phyloP scores from a whole-genome alignment of 2,888 invertebrate genomes.

The Gymnocheta viridis region DNA sequence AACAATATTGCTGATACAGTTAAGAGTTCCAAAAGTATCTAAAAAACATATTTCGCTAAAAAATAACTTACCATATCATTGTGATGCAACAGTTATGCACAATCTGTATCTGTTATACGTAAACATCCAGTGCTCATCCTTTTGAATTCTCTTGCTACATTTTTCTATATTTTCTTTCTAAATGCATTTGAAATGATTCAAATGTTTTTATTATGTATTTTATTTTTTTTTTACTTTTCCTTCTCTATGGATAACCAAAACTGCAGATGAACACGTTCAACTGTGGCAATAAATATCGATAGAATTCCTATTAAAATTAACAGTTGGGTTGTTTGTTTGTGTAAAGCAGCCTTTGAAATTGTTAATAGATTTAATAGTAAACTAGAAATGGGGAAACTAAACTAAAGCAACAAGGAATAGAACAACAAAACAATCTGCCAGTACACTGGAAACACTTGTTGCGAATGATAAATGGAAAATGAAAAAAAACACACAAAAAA shows the following conservation, averaged over 20 bases:
- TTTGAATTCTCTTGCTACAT: not conserved
- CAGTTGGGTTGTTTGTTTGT: slow-evolving; percentile 24
- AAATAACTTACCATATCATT: not conserved
- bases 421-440: slow-evolving; percentile 33
- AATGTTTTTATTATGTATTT: not conserved
- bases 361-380: slow-evolving; percentile 53
- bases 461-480: slow-evolving; percentile 18
- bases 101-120: not conserved
- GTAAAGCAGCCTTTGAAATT: slow-evolving; percentile 55
- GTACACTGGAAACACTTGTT: slow-evolving; percentile 56
- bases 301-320: slow-evolving; percentile 45
- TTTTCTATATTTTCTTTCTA: not conserved
- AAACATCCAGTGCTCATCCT: not conserved
- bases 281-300: slow-evolving; percentile 46
- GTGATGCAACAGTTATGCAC: not conserved
- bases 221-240: not conserved
- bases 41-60: too few relatives aligned
- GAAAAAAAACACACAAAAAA: not conserved
- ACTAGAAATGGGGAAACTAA: slow-evolving; percentile 11
- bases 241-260: not conserved
- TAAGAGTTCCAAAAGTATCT: too few relatives aligned
- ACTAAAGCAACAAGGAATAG: slow-evolving; percentile 13
- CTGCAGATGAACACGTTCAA: slow-evolving; percentile 25
- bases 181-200: not conserved
- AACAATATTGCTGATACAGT: too few relatives aligned